phyloP scores from a whole-genome alignment of 2,888 invertebrate genomes.

The Pegoplata infirma region DNA sequence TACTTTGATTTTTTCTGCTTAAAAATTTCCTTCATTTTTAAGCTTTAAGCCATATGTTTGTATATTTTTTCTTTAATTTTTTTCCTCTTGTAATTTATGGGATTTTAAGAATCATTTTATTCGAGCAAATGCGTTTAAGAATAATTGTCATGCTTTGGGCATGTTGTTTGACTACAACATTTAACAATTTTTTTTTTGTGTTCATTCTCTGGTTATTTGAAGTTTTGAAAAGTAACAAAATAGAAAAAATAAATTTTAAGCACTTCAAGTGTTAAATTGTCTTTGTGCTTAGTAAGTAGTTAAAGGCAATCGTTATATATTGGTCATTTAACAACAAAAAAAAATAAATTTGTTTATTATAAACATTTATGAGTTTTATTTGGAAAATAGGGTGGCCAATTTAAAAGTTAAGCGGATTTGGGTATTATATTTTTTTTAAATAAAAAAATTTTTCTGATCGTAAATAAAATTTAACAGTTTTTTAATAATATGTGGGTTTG shows the following conservation, averaged over 20 bases:
- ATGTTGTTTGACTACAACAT: conserved; percentile 59
- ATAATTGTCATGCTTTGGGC: conserved; percentile 62
- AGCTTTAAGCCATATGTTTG: conserved; percentile 48
- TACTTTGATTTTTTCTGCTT: conserved; percentile 10
- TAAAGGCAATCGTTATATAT: conserved; percentile 42
- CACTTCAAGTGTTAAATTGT: conserved; percentile 61
- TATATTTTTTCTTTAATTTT: conserved; percentile 16
- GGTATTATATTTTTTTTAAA: no score
- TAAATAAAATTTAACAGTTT: no score
- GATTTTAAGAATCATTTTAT: conserved; percentile 63
- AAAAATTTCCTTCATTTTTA: conserved; percentile 13
- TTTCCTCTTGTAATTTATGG: conserved; percentile 51
- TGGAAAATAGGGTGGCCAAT: conserved; percentile 39
- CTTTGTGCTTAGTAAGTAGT: conserved; percentile 43
- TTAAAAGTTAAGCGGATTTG: no score
- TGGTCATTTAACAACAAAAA: conserved; percentile 29
- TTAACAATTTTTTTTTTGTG: conserved; percentile 34
- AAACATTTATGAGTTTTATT: conserved; percentile 50
- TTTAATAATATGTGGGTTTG: no score
- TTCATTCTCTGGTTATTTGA: neutral
- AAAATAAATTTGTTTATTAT: conserved; percentile 53
- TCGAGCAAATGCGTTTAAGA: conserved; percentile 63
- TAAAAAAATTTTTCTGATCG: no score
- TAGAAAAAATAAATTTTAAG: conserved; percentile 49
- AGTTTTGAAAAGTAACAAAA: conserved; percentile 28